phyloP scores from a whole-genome alignment of 2,888 invertebrate genomes.

The Colostygia pectinataria region DNA sequence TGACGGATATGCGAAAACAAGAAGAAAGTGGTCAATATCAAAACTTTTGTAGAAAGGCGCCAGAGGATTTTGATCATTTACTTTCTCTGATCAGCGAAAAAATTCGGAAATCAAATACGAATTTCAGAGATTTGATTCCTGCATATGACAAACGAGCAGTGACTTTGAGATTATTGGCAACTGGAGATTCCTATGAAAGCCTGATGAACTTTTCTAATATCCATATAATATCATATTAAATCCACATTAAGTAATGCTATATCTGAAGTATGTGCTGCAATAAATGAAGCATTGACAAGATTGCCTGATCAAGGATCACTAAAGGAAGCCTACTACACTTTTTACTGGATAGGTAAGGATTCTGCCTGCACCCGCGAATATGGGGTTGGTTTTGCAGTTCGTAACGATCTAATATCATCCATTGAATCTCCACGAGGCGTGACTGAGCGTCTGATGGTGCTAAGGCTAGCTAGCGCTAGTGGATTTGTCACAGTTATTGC shows the following conservation, averaged over 20 bases:
- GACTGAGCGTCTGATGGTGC: background rate
- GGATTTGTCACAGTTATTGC: background rate
- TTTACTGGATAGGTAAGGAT: background rate
- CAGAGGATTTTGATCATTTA: constrained; percentile 33
- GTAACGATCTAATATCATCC: background rate
- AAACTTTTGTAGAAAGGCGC: constrained; percentile 28
- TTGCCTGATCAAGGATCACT: background rate
- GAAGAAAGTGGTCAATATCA: constrained; percentile 21
- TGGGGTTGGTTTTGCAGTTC: background rate
- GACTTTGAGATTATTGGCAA: constrained; percentile 8
- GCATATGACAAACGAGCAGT: constrained; percentile 22
- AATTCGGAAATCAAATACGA: constrained; percentile 28
- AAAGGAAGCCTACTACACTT: background rate
- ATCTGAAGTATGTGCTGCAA: constrained; percentile 31
- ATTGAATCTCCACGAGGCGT: background rate
- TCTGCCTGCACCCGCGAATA: background rate
- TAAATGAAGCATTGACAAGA: constrained; percentile 27
- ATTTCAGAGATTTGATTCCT: constrained; percentile 29
- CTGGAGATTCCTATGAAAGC: constrained; percentile 23
- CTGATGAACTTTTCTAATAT: constrained; percentile 27
- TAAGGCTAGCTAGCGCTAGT: background rate
- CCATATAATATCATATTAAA: constrained; percentile 3
- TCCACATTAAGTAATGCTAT: constrained; percentile 29
- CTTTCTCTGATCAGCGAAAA: constrained; percentile 16
- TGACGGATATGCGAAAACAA: constrained; percentile 26